phyloP scores from a whole-genome alignment of 1,140 invertebrate genomes.

The Antheraea mylitta region DNA sequence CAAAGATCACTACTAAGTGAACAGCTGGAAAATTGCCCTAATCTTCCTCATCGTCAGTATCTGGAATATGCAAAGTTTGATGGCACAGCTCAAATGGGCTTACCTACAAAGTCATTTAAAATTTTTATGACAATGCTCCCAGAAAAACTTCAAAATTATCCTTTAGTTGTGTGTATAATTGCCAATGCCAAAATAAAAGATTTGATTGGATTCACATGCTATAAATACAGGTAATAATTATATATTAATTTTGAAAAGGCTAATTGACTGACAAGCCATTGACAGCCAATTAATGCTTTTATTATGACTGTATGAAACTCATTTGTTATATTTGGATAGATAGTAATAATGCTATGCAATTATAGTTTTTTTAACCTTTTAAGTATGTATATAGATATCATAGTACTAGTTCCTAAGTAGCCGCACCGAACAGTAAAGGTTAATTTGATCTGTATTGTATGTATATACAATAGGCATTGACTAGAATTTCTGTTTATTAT shows the following conservation, averaged over 20 bases:
- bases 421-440: too few relatives aligned
- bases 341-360: too few relatives aligned
- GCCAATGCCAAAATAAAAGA: conserved; percentile 93
- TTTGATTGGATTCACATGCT: conserved; percentile 96
- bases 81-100: conserved; percentile 89
- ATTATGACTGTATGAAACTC: too few relatives aligned
- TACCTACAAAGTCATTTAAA: conserved; percentile 87
- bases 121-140: conserved; percentile 94
- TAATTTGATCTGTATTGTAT: too few relatives aligned
- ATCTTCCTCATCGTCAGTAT: conserved; percentile 90
- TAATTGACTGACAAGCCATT: too few relatives aligned
- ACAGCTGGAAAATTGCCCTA: conserved; percentile 86
- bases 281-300: too few relatives aligned
- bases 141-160: conserved; percentile 89
- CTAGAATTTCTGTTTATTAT: too few relatives aligned
- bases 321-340: too few relatives aligned
- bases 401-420: too few relatives aligned
- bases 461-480: too few relatives aligned
- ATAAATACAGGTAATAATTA: conserved; percentile 84
- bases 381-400: too few relatives aligned
- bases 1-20: conserved; percentile 83
- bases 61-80: conserved; percentile 95
- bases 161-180: conserved; percentile 89
- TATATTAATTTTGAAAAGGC: not conserved
- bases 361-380: too few relatives aligned